Base-by-base conservation (phyloP, 2,888 invertebrate species). In the Rotaria magnacalcarata region DNA sequence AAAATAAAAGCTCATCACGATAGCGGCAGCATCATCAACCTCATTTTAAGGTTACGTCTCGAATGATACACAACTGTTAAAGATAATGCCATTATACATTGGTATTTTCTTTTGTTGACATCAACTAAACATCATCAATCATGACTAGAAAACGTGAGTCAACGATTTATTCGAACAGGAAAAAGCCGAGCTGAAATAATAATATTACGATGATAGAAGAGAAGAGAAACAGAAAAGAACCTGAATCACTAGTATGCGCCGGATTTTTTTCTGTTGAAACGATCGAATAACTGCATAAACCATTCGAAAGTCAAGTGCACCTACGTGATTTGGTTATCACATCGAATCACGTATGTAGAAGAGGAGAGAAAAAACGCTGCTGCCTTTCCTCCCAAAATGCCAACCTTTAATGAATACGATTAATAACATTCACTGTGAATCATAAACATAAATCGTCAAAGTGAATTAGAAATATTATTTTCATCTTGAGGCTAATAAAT, bases 241-340 rank as follows among this genome's bases (percentile, higher is more conserved):
- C 34, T 34, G 34, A 34, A 27, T 67, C 67, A 34, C 34, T 41
- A 67, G 67, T 16, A 50, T 50, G 4, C 14, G 14, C 14, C 50
- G 4, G 52, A 1, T 16, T 52, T 54, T 54, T 27, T 67, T 34
- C 67, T 5, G 34, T 16, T 67, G 34, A 34, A 34, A 34, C 34
- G 67, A 67, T 41, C 27, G 67, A 67, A 67, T 67, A 3, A 67
- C 14, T 34, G 34, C 34, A 27, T 67, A 67, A 34, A 67, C 27
- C 67, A 41, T 67, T 67, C 34, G 67, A 67, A 67, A 67, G 67
- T 67, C 67, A 67, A 67, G 67, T 67, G 27, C 67, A 67, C 14
- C 67, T 67, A 34, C 67, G 67, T 67, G 67, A 67, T 67, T 41
- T 67, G 14, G 67, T 67, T 67, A 67, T 67, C 67, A 67, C 16